Base-by-base conservation (phyloP, 2,888 invertebrate genomes). In the Dione juno region DNA sequence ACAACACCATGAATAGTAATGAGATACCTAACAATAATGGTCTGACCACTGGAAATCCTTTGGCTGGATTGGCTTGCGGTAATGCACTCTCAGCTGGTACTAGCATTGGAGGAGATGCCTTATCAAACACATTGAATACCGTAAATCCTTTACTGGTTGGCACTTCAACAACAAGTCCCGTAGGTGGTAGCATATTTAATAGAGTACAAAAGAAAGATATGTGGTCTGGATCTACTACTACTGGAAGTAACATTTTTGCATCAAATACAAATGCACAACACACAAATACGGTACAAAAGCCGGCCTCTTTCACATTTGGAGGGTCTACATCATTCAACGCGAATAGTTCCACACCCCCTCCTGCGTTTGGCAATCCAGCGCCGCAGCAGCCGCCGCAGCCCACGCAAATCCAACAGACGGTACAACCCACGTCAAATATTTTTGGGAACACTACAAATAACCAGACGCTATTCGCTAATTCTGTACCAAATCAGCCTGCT, bases 301-400 rank as follows among this genome's bases (percentile, higher is more conserved):
- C 87, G 3, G 74, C 81, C 0, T 61, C 85, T 0, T 90, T 89
- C 72, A 75, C 83, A 3, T 91, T 91, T 69, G 88, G 88, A 6
- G 66, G 81, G 7, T 73, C 82, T 3, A 80, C 82, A 40, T 77
- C 82, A 7, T 87, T 87, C 57, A 84, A 80, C 54, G 57, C 81
- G 3, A 76, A 71, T 61, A 74, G 66, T 14, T 41, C 54, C 1
- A 54, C 66, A n/a, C 35, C 67, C 57, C 13, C 58, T 8, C 75
- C 84, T 0, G 72, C 80, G 1, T 88, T 88, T 65, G 85, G 86
- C 0, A 69, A 28, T 14, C 67, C 72, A 1, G 21, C 80, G n/a
- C 77, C 19, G 77, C 70, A 68, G 77, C 61, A 28, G 78, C 70
- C 66, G 77, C 58, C 82, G 10, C 81, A 77, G 67, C 21, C 45